These are phyloP conservation scores for Leucophora obtusa DNA, from an alignment of 2,888 invertebrate species.

Conservation along the genomic window DNA sequence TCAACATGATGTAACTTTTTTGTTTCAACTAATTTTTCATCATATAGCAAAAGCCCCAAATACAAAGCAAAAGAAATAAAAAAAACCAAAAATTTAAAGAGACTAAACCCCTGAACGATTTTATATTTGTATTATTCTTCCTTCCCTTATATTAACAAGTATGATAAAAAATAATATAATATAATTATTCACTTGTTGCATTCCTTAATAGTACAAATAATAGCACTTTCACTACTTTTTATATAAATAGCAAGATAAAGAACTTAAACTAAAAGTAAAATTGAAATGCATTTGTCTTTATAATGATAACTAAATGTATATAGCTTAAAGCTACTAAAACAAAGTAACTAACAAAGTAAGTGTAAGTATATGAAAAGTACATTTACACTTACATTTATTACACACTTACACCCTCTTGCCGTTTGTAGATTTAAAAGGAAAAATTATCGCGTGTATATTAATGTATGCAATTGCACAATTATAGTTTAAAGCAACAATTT, in stretches of 20 bases:
- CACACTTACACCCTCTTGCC: neutral
- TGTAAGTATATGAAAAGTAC: neutral
- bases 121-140: too few species aligned
- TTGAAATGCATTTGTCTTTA: conserved; percentile 25
- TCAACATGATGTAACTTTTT: too few species aligned
- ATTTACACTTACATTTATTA: neutral
- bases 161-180: neutral
- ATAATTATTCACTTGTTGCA: conserved; percentile 21
- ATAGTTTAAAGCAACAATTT: too few species aligned
- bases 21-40: too few species aligned
- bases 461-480: too few species aligned
- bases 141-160: too few species aligned
- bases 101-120: too few species aligned
- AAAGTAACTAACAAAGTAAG: neutral
- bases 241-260: conserved; percentile 30
- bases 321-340: neutral
- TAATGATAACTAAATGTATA: neutral
- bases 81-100: too few species aligned
- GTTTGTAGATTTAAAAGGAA: neutral
- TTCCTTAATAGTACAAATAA: neutral
- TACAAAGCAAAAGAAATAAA: too few species aligned
- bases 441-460: neutral
- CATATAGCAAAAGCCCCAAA: too few species aligned
- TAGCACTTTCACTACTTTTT: conserved; percentile 4
- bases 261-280: conserved; percentile 31